Evolutionary conservation across 2,888 invertebrate species (phyloP).

Genomic region (Caradrina clavipalpis): DNA sequence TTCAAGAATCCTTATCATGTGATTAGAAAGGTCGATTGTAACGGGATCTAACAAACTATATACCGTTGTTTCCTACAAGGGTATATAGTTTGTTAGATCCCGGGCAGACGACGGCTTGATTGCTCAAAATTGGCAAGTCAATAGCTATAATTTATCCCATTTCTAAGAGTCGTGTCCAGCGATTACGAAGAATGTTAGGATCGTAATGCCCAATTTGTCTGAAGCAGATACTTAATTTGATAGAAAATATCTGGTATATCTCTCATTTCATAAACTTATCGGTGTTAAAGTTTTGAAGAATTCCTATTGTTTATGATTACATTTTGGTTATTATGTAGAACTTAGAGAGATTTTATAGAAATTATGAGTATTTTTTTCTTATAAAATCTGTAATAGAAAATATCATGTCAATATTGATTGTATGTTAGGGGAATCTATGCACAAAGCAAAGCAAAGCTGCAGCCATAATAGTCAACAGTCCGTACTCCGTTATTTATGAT

Average conservation of each 20-base stretch:
- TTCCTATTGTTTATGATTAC: too few relatives aligned
- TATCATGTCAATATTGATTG: not conserved
- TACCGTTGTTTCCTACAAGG: too few relatives aligned
- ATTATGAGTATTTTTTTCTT: too few relatives aligned
- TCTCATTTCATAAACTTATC: not conserved
- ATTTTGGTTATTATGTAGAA: too few relatives aligned
- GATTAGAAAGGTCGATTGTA: not conserved
- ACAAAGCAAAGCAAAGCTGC: not conserved
- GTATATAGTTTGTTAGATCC: too few relatives aligned
- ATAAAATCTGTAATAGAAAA: too few relatives aligned
- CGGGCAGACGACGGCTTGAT: slow-evolving; percentile 14
- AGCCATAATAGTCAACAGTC: not conserved
- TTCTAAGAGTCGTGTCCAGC: slow-evolving; percentile 6
- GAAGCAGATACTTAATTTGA: too few relatives aligned
- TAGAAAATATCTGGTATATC: too few relatives aligned
- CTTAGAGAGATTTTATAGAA: too few relatives aligned
- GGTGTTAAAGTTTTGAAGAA: not conserved
- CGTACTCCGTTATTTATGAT: not conserved
- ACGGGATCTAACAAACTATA: slow-evolving; percentile 12
- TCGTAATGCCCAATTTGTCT: not conserved
- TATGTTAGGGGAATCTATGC: not conserved
- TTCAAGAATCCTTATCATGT: not conserved
- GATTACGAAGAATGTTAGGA: not conserved
- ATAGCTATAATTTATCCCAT: slow-evolving; percentile 19
- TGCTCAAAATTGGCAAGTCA: slow-evolving; percentile 27